phyloP scores from a whole-genome alignment of 2,797 vertebrate genomes.

The Botia almorhae region DNA sequence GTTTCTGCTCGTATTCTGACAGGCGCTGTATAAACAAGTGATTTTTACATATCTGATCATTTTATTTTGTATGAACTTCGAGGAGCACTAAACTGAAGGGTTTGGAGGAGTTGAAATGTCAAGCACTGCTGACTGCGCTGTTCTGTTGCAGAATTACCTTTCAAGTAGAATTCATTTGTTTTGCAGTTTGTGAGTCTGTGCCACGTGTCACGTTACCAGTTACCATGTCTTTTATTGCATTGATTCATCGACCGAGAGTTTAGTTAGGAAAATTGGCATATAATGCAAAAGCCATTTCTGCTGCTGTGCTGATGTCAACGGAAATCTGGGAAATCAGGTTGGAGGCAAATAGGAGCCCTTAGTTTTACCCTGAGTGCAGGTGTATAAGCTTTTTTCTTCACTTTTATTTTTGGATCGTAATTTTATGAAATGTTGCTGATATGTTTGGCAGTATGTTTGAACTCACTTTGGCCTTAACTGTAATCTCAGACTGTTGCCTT shows the following conservation, averaged over 20 bases:
- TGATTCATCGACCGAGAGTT: conserved; percentile 44
- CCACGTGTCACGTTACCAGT: conserved; percentile 68
- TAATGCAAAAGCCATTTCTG: conserved; percentile 8
- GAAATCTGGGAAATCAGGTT: conserved; percentile 27
- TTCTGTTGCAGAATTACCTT: conserved; percentile 71
- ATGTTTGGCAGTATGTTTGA: conserved; percentile 66
- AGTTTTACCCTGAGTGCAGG: conserved; percentile 46
- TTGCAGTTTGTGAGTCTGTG: conserved; percentile 54
- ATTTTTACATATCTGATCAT: conserved; percentile 39
- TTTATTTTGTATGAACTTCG: conserved; percentile 61
- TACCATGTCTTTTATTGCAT: conserved; percentile 52
- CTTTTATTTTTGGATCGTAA: conserved; percentile 47
- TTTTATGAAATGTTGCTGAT: conserved; percentile 71
- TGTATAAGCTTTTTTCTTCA: conserved; percentile 15
- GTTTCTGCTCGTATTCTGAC: neutral
- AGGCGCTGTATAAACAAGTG: neutral
- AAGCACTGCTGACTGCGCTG: conserved; percentile 48
- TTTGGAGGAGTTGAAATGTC: conserved; percentile 67
- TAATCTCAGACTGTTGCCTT: conserved; percentile 70
- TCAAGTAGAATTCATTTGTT: conserved; percentile 24
- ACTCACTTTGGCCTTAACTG: conserved; percentile 94
- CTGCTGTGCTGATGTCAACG: conserved; percentile 39
- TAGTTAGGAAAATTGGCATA: conserved; percentile 30
- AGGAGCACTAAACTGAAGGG: conserved; percentile 70
- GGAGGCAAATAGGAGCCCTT: neutral